Evolutionary conservation across 2,113 vertebrate species (phyloP).

Genomic region (Ciconia maguari): DNA sequence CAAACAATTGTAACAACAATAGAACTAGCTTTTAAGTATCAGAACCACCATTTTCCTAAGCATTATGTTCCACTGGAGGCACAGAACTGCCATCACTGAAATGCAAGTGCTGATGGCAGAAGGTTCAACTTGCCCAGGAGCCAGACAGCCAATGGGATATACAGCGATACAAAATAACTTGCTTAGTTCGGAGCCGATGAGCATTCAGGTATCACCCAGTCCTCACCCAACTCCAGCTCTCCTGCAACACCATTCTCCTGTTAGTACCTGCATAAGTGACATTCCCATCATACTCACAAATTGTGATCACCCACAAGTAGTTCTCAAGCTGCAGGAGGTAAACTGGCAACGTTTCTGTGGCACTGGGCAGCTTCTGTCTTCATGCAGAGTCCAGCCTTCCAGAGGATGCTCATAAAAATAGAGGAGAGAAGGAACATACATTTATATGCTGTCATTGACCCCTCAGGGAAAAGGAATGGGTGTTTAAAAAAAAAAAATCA

Average conservation of each 20-base stretch:
- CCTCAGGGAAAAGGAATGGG: neutral
- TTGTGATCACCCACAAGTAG: neutral
- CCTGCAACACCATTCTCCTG: neutral
- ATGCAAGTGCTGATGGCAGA: neutral
- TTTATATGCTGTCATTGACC: neutral
- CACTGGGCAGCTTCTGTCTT: neutral
- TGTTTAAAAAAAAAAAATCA: neutral
- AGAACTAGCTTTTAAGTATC: neutral
- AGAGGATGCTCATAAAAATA: neutral
- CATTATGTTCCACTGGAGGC: neutral
- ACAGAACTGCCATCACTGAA: neutral
- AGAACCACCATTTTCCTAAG: neutral
- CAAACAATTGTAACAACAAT: neutral
- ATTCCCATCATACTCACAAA: neutral
- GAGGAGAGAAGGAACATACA: neutral
- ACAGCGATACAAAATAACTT: accelerated
- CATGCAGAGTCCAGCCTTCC: neutral
- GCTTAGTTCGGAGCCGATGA: neutral
- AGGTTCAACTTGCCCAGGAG: neutral
- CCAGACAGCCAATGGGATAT: neutral
- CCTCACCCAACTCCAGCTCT: neutral
- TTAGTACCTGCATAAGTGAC: neutral
- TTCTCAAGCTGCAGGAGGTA: neutral
- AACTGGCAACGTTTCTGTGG: neutral
- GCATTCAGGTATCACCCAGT: neutral